These are phyloP conservation scores for Ispidina picta DNA, from an alignment of 2,797 vertebrate genomes.

Conservation along the genomic window DNA sequence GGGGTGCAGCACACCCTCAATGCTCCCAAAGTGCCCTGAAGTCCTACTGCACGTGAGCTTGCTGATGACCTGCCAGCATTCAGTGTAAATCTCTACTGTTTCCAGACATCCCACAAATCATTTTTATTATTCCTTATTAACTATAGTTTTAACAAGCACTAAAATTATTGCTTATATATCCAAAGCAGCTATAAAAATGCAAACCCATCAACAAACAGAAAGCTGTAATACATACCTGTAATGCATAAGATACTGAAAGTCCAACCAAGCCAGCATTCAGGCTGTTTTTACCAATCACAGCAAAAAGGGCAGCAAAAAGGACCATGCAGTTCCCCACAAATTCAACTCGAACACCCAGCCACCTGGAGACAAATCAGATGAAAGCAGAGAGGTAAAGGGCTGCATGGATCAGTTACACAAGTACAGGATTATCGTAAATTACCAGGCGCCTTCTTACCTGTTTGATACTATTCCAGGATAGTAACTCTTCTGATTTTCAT, in stretches of 20 bases:
- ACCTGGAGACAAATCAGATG: conserved; percentile 77
- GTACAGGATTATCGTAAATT: not conserved
- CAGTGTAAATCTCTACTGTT: not conserved
- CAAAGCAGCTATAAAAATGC: not conserved
- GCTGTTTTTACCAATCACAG: conserved; percentile 84
- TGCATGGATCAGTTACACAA: not conserved
- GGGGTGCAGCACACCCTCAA: not conserved
- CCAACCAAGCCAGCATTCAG: conserved; percentile 91
- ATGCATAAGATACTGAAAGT: conserved; percentile 92
- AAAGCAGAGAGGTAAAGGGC: not conserved
- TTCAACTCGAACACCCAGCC: conserved; percentile 92
- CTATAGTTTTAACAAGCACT: not conserved
- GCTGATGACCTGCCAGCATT: not conserved
- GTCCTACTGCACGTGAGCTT: not conserved
- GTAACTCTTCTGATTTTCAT: conserved; percentile 92
- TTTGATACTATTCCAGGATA: conserved; percentile 91
- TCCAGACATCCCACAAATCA: not conserved
- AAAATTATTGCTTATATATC: not conserved
- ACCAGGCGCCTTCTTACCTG: conserved; percentile 80
- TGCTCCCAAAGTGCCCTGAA: not conserved
- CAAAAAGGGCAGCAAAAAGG: conserved; percentile 92
- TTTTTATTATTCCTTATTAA: not conserved
- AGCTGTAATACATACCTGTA: conserved; percentile 83
- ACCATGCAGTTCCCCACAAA: conserved; percentile 95
- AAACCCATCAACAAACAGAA: not conserved